Conservation (phyloP, 1,140 invertebrate species). For the Drosophila trapezifrons region DNA sequence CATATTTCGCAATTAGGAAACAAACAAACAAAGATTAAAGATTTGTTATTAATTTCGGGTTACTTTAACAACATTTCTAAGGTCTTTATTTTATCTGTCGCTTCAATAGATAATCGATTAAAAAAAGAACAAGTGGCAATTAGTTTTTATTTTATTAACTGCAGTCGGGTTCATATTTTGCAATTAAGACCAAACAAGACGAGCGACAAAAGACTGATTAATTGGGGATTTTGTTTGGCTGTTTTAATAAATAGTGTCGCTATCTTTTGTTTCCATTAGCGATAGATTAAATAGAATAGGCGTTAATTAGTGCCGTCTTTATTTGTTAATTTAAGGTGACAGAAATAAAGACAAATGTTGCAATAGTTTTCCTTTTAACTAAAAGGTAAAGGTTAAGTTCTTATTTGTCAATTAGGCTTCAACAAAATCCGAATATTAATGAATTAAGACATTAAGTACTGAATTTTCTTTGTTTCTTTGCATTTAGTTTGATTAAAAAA, state of each 20-base stretch:
- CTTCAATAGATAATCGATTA: neutral
- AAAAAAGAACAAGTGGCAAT: neutral
- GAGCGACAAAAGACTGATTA: neutral
- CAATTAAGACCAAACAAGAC: neutral
- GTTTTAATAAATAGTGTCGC: neutral
- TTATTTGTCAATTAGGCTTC: too few relatives aligned
- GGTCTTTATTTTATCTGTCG: neutral
- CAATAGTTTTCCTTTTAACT: too few relatives aligned
- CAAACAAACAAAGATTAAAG: neutral
- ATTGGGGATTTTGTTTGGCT: neutral
- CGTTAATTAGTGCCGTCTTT: neutral
- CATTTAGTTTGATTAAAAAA: too few relatives aligned
- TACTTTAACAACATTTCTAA: neutral
- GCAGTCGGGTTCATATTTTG: neutral
- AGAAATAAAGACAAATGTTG: neutral
- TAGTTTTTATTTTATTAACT: constrained; percentile 3
- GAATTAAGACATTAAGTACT: too few relatives aligned
- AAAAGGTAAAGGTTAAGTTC: too few relatives aligned
- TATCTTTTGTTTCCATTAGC: constrained; percentile 2
- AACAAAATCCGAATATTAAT: too few relatives aligned
- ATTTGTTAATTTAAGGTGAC: neutral
- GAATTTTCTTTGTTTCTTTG: too few relatives aligned
- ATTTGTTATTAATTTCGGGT: neutral
- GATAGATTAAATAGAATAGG: neutral
- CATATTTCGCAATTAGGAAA: neutral